Conservation (phyloP, 2,113 vertebrate species). For the Girardinichthys multiradiatus region DNA sequence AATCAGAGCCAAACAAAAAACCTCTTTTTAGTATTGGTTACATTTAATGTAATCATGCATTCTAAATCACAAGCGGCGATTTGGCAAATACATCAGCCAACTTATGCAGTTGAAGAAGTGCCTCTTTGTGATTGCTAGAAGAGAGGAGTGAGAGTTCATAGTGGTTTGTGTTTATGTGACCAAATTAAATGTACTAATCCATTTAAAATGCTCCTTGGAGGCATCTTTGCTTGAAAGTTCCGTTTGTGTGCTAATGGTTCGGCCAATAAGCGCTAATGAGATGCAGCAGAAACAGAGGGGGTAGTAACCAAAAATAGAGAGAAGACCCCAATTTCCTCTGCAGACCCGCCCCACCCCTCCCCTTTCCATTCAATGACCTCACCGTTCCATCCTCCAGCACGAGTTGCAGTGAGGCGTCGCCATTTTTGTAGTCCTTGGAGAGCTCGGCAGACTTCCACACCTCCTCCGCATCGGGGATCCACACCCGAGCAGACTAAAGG, state of each 20-base stretch:
- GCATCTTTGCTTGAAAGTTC: slow-evolving; percentile 39
- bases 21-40: background rate
- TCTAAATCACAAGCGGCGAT: slow-evolving; percentile 3
- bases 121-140: background rate
- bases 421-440: slow-evolving; percentile 91
- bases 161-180: slow-evolving; percentile 21
- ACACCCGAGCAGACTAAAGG: slow-evolving; percentile 91
- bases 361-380: slow-evolving; percentile 18
- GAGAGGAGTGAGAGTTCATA: background rate
- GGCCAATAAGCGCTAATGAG: slow-evolving; percentile 50
- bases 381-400: slow-evolving; percentile 93
- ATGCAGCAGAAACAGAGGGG: slow-evolving; percentile 1
- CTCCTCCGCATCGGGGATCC: slow-evolving; percentile 96
- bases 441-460: slow-evolving; percentile 98
- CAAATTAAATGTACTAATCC: slow-evolving; percentile 28
- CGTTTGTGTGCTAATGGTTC: slow-evolving; percentile 49
- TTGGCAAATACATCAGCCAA: slow-evolving; percentile 2
- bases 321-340: background rate
- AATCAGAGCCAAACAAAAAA: background rate
- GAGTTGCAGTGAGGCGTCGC: slow-evolving; percentile 88
- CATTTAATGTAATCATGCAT: slow-evolving; percentile 14
- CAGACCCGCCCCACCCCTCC: background rate
- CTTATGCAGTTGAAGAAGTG: slow-evolving; percentile 11
- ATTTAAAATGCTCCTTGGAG: slow-evolving; percentile 36
- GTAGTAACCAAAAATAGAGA: background rate